A percentile compares a stretch with the other conserved stretches of the same genome.
Conservation (phyloP, 2,113 vertebrate species). For the Pollimyrus isidori region DNA sequence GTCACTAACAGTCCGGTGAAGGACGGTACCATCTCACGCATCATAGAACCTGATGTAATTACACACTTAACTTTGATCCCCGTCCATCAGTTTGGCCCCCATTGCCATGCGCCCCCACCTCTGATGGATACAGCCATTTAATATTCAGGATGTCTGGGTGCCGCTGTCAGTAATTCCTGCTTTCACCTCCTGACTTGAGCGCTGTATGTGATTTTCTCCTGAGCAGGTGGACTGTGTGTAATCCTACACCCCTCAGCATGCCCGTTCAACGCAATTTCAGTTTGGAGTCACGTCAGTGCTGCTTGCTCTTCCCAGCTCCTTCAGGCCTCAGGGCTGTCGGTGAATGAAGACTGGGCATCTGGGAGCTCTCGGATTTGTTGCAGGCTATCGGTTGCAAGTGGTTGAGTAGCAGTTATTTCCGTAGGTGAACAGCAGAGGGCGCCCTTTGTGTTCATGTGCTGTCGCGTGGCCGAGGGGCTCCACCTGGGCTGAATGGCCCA, state of each 20-base stretch:
- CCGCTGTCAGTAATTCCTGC: background rate
- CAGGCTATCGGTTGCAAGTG: background rate
- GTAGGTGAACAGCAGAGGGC: background rate
- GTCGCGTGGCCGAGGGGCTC: background rate
- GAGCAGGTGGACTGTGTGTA: constrained; percentile 4
- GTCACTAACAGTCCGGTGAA: background rate
- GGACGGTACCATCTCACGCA: background rate
- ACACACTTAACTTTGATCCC: background rate
- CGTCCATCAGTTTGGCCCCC: background rate
- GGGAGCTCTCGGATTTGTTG: background rate
- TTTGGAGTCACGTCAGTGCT: background rate
- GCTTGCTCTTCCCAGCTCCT: background rate
- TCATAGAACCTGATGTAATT: background rate
- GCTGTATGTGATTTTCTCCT: background rate
- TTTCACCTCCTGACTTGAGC: background rate
- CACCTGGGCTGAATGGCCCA: background rate
- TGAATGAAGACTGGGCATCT: background rate
- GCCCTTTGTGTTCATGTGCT: background rate
- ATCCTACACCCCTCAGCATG: background rate
- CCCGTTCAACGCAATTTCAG: background rate
- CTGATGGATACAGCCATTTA: background rate
- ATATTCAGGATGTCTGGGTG: background rate
- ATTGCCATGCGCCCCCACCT: background rate
- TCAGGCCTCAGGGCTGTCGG: background rate
- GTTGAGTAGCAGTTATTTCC: background rate